Evolutionary conservation across 2,113 vertebrate species (phyloP).

Genomic region (Peucedramus taeniatus): DNA sequence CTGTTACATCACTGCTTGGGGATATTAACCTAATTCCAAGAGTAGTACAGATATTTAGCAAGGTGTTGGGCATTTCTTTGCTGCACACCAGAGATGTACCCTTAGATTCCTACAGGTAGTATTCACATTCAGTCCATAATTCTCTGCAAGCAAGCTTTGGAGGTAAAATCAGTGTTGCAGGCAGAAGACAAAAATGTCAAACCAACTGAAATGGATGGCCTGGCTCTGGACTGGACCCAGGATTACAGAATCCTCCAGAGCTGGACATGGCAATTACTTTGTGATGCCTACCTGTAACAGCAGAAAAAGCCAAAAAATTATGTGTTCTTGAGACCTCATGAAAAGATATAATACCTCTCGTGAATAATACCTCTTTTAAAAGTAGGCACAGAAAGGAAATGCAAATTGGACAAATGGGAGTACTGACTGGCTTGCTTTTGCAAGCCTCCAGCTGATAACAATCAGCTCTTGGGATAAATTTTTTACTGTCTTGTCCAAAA

Average conservation of each 20-base stretch:
- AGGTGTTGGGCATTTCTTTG: background rate
- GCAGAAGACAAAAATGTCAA: background rate
- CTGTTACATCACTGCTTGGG: background rate
- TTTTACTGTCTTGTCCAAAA: background rate
- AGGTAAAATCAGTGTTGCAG: background rate
- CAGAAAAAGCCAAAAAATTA: background rate
- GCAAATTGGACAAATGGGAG: accelerated
- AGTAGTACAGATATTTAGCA: background rate
- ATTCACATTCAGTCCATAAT: background rate
- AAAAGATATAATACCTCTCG: background rate
- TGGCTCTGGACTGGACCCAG: background rate
- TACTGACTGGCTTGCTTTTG: background rate
- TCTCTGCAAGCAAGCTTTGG: background rate
- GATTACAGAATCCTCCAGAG: background rate
- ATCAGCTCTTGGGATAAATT: background rate
- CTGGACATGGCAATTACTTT: background rate
- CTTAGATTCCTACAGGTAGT: background rate
- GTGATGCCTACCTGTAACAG: background rate
- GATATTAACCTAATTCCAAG: background rate
- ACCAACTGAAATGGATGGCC: background rate
- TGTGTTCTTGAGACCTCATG: background rate
- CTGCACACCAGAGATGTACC: background rate
- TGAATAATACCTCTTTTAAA: too few species aligned
- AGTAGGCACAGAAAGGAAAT: background rate
- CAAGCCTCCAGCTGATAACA: background rate